These are phyloP conservation scores for Hymenochirus boettgeri DNA, from an alignment of 2,113 vertebrate genomes.

Conservation along the genomic window DNA sequence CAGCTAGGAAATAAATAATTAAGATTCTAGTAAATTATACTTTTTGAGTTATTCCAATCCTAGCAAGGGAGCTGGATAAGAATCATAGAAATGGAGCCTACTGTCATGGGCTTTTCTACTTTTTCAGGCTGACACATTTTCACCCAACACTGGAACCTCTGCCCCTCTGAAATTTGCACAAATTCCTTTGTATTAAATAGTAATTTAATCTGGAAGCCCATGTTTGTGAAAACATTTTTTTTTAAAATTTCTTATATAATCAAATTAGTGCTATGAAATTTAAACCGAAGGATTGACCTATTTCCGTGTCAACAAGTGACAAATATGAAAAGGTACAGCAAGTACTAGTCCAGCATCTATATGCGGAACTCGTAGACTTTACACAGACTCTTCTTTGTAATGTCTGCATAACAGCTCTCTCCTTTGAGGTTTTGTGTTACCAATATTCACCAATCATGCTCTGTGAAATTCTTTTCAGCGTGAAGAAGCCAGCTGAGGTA, in stretches of 20 bases:
- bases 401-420: slow-evolving; percentile 12
- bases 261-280: neutral
- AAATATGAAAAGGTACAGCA: slow-evolving; percentile 32
- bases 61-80: too few species aligned
- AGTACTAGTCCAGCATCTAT: slow-evolving; percentile 19
- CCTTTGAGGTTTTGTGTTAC: slow-evolving; percentile 35
- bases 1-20: too few species aligned
- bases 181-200: neutral
- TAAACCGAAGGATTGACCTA: slow-evolving; percentile 10
- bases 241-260: slow-evolving; percentile 7
- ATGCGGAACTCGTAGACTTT: slow-evolving; percentile 9
- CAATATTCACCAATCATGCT: slow-evolving; percentile 22
- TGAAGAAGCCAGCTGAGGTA: slow-evolving; percentile 1
- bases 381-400: slow-evolving; percentile 26
- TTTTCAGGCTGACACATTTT: too few species aligned
- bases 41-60: too few species aligned
- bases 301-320: slow-evolving; percentile 31
- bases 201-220: neutral
- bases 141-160: too few species aligned
- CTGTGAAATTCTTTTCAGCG: slow-evolving; percentile 6
- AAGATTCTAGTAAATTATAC: too few species aligned
- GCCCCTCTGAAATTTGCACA: too few species aligned
- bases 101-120: too few species aligned
- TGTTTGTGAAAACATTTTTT: neutral
- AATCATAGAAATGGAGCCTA: too few species aligned